A percentile compares a stretch with the other conserved stretches of the same genome.
Conservation (phyloP, 2,113 vertebrate species). For the Podarcis muralis region DNA sequence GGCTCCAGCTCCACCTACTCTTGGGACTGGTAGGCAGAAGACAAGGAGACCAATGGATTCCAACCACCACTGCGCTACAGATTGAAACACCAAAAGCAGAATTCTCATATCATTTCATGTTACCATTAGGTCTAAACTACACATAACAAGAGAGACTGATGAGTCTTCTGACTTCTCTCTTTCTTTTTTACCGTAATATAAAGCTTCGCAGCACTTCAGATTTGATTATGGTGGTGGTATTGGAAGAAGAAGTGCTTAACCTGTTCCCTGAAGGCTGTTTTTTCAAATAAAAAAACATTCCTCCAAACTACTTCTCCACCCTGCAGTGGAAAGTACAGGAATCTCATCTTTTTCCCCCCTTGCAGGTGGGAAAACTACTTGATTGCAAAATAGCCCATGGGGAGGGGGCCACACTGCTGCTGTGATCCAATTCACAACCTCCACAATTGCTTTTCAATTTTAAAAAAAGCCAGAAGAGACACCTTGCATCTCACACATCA, state of each 20-base stretch:
- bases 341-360: background rate
- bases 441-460: background rate
- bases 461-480: background rate
- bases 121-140: background rate
- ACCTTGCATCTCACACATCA: background rate
- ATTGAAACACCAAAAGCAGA: background rate
- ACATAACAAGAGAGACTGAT: background rate
- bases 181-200: background rate
- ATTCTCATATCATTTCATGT: background rate
- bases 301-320: background rate
- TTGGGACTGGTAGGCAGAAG: too few species aligned
- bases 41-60: too few species aligned
- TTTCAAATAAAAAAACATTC: background rate
- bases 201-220: background rate
- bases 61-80: background rate
- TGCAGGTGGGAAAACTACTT: background rate
- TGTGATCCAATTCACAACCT: background rate
- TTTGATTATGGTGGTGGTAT: background rate
- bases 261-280: background rate
- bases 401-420: background rate
- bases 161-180: background rate
- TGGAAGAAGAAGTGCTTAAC: background rate
- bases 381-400: background rate
- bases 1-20: too few species aligned
- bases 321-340: background rate